Base-by-base conservation (phyloP, 2,113 vertebrate species). In the Calidris pygmaea region DNA sequence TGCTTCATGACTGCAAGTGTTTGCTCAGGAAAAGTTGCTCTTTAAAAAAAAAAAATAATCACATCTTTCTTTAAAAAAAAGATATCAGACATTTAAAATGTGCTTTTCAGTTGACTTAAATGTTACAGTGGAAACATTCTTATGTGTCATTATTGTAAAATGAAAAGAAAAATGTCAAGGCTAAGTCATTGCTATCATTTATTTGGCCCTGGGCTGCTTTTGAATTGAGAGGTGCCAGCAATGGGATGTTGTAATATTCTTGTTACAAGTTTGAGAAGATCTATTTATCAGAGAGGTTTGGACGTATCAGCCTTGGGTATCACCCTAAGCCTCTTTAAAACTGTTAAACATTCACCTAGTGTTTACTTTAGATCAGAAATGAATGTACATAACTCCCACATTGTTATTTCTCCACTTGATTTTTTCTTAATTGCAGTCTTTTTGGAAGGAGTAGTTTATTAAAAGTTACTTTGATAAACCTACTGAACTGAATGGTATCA, bases 91-190 rank as follows among this genome's bases (percentile, higher is more conserved):
- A 29, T 93, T 91, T 85, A 7, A 87, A 85, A 75, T 58, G 84
- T 60, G 70, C 34, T 92, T 78, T 89, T 95, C 56, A 30, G 37
- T 87, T 60, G 70, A 87, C 70, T 92, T 91, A 96, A 96, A 97
- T 96, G 93, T 85, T 96, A 94, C 52, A 78, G 60, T 3, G 2
- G 91, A 94, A 94, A 71, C 60, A 76, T 94, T 95, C 14, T 26
- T 20, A 68, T 34, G 62, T 97, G 94, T 94, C 89, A 82, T 52
- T 77, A 41, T 26, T 60, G 58, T 78, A 82, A 85, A 94, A 94
- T 45, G 56, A 56, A 43, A 87, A 71, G 80, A 82, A 90, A 95
- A 96, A 97, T 94, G 87, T 91, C 91, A 96, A 79, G 93, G 81
- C 93, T 87, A 87, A 95, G 84, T 94, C 91, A 91, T 48, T 94